Conservation (phyloP, 2,888 invertebrate genomes). For the Drosophila antonietae region DNA sequence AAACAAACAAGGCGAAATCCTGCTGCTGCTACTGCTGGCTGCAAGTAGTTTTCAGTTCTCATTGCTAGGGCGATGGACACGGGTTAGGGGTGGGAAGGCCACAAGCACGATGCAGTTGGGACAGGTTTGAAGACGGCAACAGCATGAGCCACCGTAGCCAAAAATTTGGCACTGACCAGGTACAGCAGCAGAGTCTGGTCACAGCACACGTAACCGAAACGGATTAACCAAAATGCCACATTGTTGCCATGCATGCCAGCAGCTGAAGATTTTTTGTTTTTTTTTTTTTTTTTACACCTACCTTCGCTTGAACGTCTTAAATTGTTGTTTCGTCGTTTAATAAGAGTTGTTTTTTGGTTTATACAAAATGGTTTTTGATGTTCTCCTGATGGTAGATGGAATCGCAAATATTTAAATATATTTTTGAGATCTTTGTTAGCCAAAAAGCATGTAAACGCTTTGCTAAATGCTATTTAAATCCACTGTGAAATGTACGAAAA, state of each 20-base stretch:
- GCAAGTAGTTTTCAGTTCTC: constrained; percentile 66
- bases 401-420: constrained; percentile 5
- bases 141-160: constrained; percentile 37
- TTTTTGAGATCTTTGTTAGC: constrained; percentile 29
- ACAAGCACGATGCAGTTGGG: constrained; percentile 78
- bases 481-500: constrained; percentile 51
- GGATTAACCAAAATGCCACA: constrained; percentile 64
- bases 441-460: constrained; percentile 14
- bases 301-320: constrained; percentile 47
- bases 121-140: constrained; percentile 68
- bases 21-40: constrained; percentile 60
- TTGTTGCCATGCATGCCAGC: constrained; percentile 61
- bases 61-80: constrained; percentile 30
- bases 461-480: constrained; percentile 53
- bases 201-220: constrained; percentile 55
- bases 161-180: constrained; percentile 76
- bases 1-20: constrained; percentile 76
- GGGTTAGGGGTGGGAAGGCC: constrained; percentile 57
- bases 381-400: constrained; percentile 1
- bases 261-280: constrained; percentile 15
- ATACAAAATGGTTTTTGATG: constrained; percentile 4
- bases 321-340: constrained; percentile 22
- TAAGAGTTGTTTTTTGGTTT: constrained; percentile 40
- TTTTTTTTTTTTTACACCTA: constrained; percentile 59
- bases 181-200: constrained; percentile 56